Evolutionary conservation across 2,113 vertebrate species (phyloP).

Genomic region (Otolemur garnettii): DNA sequence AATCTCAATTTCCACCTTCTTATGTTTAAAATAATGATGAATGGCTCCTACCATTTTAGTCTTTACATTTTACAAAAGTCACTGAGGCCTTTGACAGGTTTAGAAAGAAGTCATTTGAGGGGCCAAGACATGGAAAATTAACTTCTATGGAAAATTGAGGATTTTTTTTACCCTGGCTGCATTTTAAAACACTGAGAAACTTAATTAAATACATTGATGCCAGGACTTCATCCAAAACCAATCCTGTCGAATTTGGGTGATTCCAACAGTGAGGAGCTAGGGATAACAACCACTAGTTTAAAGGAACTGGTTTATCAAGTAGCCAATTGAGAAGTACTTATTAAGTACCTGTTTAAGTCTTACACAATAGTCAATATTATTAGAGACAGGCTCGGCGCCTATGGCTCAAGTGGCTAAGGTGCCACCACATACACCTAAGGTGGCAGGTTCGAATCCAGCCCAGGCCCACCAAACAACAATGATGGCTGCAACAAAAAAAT

Average conservation of each 20-base stretch:
- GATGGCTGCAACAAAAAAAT: too few relatives aligned
- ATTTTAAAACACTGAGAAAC: neutral
- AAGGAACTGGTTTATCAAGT: neutral
- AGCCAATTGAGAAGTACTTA: neutral
- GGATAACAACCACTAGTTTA: neutral
- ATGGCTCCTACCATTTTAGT: neutral
- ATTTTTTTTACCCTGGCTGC: neutral
- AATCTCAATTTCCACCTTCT: neutral
- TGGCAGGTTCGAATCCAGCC: too few relatives aligned
- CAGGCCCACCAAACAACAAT: too few relatives aligned
- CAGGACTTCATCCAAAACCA: neutral
- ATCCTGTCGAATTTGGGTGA: neutral
- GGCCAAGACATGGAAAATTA: slow-evolving; percentile 15
- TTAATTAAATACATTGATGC: slow-evolving; percentile 8
- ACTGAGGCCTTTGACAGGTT: slow-evolving; percentile 5
- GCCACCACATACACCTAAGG: too few relatives aligned
- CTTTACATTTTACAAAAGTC: slow-evolving; percentile 32
- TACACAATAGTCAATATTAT: neutral
- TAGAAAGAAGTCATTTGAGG: slow-evolving; percentile 27
- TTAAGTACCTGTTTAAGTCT: neutral
- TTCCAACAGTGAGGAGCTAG: neutral
- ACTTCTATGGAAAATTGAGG: neutral
- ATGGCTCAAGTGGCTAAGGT: too few relatives aligned
- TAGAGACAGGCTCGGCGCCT: too few relatives aligned
- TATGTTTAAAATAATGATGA: slow-evolving; percentile 50